Evolutionary conservation across 2,888 invertebrate species (phyloP).

Genomic region (Eristalis arbustorum): DNA sequence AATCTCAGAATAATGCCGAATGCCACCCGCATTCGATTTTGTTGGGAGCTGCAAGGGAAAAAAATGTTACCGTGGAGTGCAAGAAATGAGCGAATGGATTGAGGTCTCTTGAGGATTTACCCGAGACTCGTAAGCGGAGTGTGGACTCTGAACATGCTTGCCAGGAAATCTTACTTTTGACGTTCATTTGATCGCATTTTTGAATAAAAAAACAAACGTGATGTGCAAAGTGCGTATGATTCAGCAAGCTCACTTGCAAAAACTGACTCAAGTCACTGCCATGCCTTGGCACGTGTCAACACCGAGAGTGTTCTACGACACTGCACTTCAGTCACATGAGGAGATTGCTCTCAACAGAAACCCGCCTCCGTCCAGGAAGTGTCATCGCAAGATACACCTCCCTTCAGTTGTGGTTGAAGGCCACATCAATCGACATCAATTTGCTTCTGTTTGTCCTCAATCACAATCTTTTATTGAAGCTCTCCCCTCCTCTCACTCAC

Average conservation of each 20-base stretch:
- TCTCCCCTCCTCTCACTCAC: constrained; percentile 71
- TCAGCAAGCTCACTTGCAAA: too few relatives aligned
- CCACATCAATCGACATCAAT: constrained; percentile 33
- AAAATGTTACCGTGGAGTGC: neutral
- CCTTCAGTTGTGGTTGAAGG: neutral
- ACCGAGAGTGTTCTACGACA: too few relatives aligned
- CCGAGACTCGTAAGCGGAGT: too few relatives aligned
- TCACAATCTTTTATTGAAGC: neutral
- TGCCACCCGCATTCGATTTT: constrained; percentile 77
- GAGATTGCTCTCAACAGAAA: too few relatives aligned
- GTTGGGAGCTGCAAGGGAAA: constrained; percentile 73
- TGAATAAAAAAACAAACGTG: too few relatives aligned
- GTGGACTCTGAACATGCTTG: too few relatives aligned
- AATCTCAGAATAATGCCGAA: constrained; percentile 78
- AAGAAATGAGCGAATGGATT: neutral
- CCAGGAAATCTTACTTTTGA: too few relatives aligned
- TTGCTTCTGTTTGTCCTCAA: neutral
- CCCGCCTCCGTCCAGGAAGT: neutral
- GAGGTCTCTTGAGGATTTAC: neutral
- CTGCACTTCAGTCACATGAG: too few relatives aligned
- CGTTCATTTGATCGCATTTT: neutral
- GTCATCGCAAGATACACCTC: neutral
- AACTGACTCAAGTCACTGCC: too few relatives aligned
- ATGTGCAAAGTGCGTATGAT: too few relatives aligned
- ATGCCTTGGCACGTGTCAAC: too few relatives aligned